These are phyloP conservation scores for Paelopatides confundens DNA, from an alignment of 53 echinoderm and acorn worm genomes.

Conservation along the genomic window DNA sequence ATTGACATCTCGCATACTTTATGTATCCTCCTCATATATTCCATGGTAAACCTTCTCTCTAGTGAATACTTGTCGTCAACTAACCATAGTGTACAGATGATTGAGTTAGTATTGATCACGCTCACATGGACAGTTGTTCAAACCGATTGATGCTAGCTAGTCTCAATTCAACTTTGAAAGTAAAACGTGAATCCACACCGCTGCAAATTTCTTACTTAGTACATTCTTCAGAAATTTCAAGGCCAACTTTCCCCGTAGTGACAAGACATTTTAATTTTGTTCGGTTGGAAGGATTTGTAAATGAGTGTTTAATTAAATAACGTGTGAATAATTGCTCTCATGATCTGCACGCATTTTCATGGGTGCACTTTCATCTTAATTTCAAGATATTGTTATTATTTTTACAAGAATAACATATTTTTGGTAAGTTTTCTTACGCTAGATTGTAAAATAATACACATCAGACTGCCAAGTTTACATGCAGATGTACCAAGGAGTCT, in stretches of 20 bases:
- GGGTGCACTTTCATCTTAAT: not conserved
- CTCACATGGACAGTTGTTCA: slow-evolving; percentile 17
- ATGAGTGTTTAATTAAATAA: slow-evolving; percentile 7
- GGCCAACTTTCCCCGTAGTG: not conserved
- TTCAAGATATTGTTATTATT: not conserved
- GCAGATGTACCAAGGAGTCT: not conserved
- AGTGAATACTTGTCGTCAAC: not conserved
- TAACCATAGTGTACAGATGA: not conserved
- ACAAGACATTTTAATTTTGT: not conserved
- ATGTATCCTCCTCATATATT: not conserved
- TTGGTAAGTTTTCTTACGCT: not conserved
- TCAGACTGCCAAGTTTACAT: not conserved
- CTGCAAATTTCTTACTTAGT: not conserved
- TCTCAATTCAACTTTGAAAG: slow-evolving; percentile 1
- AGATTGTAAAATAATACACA: not conserved
- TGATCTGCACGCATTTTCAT: not conserved
- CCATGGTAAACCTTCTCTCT: not conserved
- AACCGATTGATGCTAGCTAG: not conserved
- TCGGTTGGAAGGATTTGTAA: not conserved
- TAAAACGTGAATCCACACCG: not conserved
- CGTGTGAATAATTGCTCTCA: slow-evolving; percentile 2
- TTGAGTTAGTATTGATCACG: slow-evolving; percentile 17
- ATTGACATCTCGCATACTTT: not conserved
- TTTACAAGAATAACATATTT: not conserved
- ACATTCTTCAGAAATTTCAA: not conserved